These are phyloP conservation scores for Chromoteleia sp. DNA, from an alignment of 2,888 invertebrate species.

Conservation along the genomic window DNA sequence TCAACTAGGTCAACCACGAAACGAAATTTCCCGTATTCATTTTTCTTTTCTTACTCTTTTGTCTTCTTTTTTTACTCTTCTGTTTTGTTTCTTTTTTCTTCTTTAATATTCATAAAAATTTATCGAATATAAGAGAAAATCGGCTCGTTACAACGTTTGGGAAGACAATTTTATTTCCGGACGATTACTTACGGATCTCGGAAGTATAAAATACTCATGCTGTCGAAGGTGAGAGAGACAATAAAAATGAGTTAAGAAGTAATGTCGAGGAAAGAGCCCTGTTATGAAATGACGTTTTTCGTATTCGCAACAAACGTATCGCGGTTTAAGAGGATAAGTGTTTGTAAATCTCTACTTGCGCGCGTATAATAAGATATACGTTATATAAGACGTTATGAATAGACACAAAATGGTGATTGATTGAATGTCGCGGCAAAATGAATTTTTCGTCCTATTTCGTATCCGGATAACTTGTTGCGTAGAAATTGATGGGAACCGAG, in stretches of 20 bases:
- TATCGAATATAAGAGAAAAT: neutral
- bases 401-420: conserved; percentile 23
- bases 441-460: neutral
- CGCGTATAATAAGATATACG: neutral
- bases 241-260: conserved; percentile 33
- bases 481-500: neutral
- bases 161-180: conserved; percentile 28
- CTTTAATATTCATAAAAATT: neutral
- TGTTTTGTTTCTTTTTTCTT: neutral
- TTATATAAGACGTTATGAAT: conserved; percentile 15
- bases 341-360: conserved; percentile 14
- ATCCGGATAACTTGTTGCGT: neutral
- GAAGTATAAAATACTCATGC: conserved; percentile 19
- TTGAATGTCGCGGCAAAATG: conserved; percentile 20
- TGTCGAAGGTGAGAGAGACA: conserved; percentile 20
- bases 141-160: conserved; percentile 8
- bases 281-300: conserved; percentile 21
- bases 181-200: conserved; percentile 26
- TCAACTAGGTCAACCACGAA: too few relatives aligned
- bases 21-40: too few relatives aligned
- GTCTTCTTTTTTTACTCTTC: neutral
- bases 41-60: too few relatives aligned
- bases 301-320: conserved; percentile 4
- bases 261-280: neutral
- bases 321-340: neutral